Base-by-base conservation (phyloP, 37 sponge, comb jelly and placozoan genomes). In the Hormiphora californensis region DNA sequence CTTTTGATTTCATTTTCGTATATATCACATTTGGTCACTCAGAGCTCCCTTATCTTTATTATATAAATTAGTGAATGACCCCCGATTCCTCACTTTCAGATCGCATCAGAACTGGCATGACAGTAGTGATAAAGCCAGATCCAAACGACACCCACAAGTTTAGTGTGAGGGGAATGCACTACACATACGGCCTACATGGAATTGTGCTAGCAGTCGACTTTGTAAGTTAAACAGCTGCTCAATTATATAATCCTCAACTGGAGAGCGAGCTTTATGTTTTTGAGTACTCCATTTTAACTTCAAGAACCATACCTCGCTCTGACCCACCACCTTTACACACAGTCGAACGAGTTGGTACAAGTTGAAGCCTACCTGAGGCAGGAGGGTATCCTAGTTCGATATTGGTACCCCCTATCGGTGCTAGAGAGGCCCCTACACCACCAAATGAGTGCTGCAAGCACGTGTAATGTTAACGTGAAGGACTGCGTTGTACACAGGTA, bases 351-450 rank as follows among this genome's bases (percentile, higher is more conserved):
- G 40, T 12, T 94, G 44, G 93, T 94, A 4, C 97, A 94, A 39
- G 94, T 96, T 35, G 97, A 96, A 86, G 92, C 93, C 67, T 96
- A 96, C 88, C 78, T 96, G 21, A 88, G 90, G 31, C 92, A 89
- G 87, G 97, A 96, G 30, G 97, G 94, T 33, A 93, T 92, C 9
- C 86, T 96, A 27, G 94, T 96, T 4, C 49, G 91, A 35, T 96
- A 91, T 89, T 96, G 97, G 97, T 96, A 92, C 87, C 94, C 94
- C 11, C 91, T 96, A 34, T 51, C 89, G 40, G 89, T 88, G 32
- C 78, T 96, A 34, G 94, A 94, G 88, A 89, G 90, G 21, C 97
- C 97, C 17, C 94, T 93, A 32, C 67, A 65, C 37, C 67, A 65
- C 37, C 67, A 65, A 38, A 65, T 65, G 67, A 65, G 67, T 32